Evolutionary conservation across 2,888 invertebrate species (phyloP), one percentile per base, ranked within the genome.

Genomic region (Perdita meconis): DNA sequence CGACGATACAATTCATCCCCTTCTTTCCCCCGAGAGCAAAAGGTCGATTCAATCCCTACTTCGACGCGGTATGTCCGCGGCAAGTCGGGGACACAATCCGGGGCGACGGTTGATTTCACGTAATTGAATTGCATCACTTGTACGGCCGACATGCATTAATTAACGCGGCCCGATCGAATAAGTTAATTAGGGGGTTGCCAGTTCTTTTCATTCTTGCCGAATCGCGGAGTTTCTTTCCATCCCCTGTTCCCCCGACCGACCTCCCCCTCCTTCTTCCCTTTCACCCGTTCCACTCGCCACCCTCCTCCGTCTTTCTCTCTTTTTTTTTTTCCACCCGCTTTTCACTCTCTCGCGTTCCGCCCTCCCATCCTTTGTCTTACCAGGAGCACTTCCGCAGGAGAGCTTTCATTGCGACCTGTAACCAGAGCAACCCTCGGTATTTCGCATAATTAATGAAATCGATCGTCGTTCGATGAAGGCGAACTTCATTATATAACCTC

Each of bases 131-230:
- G 70, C 71, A 71, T 24, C 67, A 78, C 42, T 74, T 67, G 67
- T 64, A 50, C 73, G 47, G 40, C 12, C 55, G 76, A 51, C 24
- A 53, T 68, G 79, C 75, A 77, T 82, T 85, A 84, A 85, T 86
- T 81, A 84, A 80, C 72, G 64, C 61, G 65, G 12, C n/a, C 26
- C 72, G 67, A 83, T 73, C 73, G 73, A 81, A 80, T 77, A 82
- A 83, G 73, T 82, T 83, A 84, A 86, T 86, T 84, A 80, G 74
- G 75, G 47, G 72, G 26, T 83, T 71, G 73, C 65, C 68, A 56
- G 66, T 78, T 78, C 71, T 68, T 81, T 85, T 79, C 73, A 74
- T 81, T 57, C 70, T 42, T 56, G 19, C 59, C 61, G 80, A 78
- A 78, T 71, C 69, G 66, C n/a, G 40, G 53, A 67, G 63, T 59